A percentile compares a stretch with the other conserved stretches of the same genome.
phyloP scores from a whole-genome alignment of 2,888 invertebrate genomes.

The Cheilosia grossa region DNA sequence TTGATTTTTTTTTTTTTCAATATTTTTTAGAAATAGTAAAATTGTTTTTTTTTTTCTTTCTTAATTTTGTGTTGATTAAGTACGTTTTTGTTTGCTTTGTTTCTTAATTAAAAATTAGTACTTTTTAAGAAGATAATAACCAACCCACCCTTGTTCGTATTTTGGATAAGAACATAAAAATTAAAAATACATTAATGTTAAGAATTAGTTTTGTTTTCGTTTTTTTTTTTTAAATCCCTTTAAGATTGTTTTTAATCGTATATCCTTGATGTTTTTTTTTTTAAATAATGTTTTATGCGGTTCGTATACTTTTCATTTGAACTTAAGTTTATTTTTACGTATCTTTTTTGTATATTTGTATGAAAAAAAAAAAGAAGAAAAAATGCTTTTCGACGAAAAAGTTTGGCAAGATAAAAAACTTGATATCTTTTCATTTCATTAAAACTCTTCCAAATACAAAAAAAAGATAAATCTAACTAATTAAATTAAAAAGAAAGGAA shows the following conservation, averaged over 20 bases:
- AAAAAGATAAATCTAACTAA: slow-evolving; percentile 61
- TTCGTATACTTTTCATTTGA: slow-evolving; percentile 84
- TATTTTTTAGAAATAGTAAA: slow-evolving; percentile 72
- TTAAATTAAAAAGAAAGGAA: slow-evolving; percentile 48
- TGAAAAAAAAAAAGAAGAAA: slow-evolving; percentile 31
- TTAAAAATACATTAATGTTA: slow-evolving; percentile 72
- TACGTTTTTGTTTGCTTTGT: slow-evolving; percentile 63
- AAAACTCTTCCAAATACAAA: slow-evolving; percentile 50
- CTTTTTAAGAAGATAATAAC: slow-evolving; percentile 72
- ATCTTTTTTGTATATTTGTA: slow-evolving; percentile 71
- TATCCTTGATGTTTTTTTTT: slow-evolving; percentile 78
- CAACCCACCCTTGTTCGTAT: slow-evolving; percentile 76
- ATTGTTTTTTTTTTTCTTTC: slow-evolving; percentile 56
- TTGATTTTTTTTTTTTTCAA: slow-evolving; percentile 52
- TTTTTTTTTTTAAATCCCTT: slow-evolving; percentile 77
- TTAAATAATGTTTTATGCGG: slow-evolving; percentile 76
- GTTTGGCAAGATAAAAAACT: slow-evolving; percentile 74
- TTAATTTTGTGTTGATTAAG: slow-evolving; percentile 70
- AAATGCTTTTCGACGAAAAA: slow-evolving; percentile 55
- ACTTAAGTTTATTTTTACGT: slow-evolving; percentile 82
- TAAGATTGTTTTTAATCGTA: slow-evolving; percentile 78
- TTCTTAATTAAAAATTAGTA: slow-evolving; percentile 68
- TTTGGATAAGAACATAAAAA: slow-evolving; percentile 65
- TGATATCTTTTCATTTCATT: slow-evolving; percentile 49
- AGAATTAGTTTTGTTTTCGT: slow-evolving; percentile 64